Percentiles rank a stretch among this genome's conserved stretches.
phyloP scores from a whole-genome alignment of 2,113 vertebrate species.

The Himantopus leucocephalus region DNA sequence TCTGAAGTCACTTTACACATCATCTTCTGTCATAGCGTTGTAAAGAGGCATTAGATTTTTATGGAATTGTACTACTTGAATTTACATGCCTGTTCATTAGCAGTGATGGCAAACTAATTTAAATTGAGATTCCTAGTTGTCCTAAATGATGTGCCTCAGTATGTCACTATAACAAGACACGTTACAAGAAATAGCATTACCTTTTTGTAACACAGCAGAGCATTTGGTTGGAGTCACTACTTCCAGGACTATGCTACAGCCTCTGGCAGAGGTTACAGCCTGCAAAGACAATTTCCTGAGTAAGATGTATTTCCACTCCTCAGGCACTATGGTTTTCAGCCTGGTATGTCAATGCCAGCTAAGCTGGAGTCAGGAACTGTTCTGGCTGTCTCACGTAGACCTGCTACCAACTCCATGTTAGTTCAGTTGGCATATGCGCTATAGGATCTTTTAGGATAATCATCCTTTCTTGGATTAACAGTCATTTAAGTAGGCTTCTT shows the following conservation, averaged over 20 bases:
- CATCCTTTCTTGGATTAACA: background rate
- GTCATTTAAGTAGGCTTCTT: background rate
- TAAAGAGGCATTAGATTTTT: background rate
- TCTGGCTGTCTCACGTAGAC: background rate
- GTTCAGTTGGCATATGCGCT: background rate
- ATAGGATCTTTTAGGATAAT: background rate
- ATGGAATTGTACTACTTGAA: background rate
- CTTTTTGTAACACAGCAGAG: background rate
- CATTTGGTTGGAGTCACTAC: background rate
- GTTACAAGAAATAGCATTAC: background rate
- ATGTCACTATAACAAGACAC: background rate
- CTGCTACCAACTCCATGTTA: background rate
- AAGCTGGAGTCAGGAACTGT: background rate
- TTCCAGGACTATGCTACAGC: background rate
- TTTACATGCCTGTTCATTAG: background rate
- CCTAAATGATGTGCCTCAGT: background rate
- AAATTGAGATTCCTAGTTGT: background rate
- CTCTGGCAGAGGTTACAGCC: background rate
- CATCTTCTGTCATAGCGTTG: background rate
- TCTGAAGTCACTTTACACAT: background rate
- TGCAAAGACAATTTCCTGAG: background rate
- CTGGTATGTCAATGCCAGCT: background rate
- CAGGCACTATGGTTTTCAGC: background rate
- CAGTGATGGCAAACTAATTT: background rate
- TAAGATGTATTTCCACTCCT: background rate